A percentile compares a stretch with the other conserved stretches of the same genome.
These are phyloP conservation scores for Camarhynchus parvulus DNA, from an alignment of 2,113 vertebrate genomes.

Conservation along the genomic window DNA sequence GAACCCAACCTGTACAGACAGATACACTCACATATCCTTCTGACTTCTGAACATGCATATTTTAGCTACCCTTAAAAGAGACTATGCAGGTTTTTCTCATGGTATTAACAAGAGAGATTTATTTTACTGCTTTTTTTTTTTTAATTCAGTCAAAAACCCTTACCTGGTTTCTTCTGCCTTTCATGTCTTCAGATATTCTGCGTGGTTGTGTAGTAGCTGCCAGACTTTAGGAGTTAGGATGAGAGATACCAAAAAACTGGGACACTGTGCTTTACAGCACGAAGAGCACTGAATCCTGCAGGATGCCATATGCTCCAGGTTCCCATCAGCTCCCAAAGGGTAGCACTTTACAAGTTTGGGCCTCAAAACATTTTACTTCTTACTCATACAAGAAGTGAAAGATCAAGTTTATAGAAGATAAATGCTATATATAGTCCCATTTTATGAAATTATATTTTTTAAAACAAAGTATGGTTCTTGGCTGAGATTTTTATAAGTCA, in stretches of 20 bases:
- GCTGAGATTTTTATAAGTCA: not conserved
- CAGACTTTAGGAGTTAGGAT: not conserved
- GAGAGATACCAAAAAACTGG: not conserved
- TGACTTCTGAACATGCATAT: not conserved
- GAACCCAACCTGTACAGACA: not conserved
- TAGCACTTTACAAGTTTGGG: not conserved
- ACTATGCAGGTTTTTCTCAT: not conserved
- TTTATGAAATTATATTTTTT: not conserved
- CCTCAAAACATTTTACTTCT: not conserved
- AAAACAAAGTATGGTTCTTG: not conserved
- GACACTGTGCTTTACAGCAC: accelerated
- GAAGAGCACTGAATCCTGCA: not conserved
- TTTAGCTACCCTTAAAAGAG: not conserved
- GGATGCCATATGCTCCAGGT: not conserved
- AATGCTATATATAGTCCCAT: not conserved
- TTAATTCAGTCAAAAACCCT: not conserved
- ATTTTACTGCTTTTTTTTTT: not conserved
- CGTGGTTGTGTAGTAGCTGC: not conserved
- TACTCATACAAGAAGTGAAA: not conserved
- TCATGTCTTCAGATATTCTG: not conserved
- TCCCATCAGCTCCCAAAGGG: not conserved
- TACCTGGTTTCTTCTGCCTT: not conserved
- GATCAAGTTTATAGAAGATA: not conserved
- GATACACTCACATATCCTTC: not conserved
- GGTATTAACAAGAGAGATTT: not conserved